Conservation (phyloP, 2,797 vertebrate species). For the Coregonus suidteri region DNA sequence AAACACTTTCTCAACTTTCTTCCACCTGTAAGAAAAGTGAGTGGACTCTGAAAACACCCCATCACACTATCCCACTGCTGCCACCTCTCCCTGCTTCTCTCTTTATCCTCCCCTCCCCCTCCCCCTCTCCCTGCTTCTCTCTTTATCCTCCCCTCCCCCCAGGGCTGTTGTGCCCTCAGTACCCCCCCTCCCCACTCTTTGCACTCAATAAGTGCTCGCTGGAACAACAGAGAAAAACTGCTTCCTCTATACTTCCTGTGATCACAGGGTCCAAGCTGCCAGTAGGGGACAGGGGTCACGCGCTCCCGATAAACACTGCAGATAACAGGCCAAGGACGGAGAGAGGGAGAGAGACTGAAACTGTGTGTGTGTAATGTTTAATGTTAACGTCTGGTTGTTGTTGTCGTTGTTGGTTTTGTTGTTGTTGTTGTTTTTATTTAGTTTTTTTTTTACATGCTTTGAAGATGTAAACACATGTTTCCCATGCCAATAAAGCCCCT, state of each 20-base stretch:
- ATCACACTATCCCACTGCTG: conserved; percentile 30
- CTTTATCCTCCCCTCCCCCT: conserved; percentile 24
- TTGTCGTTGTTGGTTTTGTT: too few relatives aligned
- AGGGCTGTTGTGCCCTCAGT: conserved; percentile 47
- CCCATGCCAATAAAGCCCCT: too few relatives aligned
- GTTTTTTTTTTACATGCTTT: too few relatives aligned
- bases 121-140: too few relatives aligned
- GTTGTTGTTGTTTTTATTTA: too few relatives aligned
- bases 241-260: conserved; percentile 80
- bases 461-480: too few relatives aligned
- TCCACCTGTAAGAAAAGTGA: neutral
- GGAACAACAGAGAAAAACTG: conserved; percentile 65
- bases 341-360: neutral
- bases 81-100: conserved; percentile 25
- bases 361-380: too few relatives aligned
- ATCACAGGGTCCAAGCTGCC: conserved; percentile 61
- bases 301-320: neutral
- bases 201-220: conserved; percentile 62
- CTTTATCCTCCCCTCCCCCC: conserved; percentile 55
- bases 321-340: neutral
- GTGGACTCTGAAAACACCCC: conserved; percentile 1
- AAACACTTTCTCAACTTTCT: neutral
- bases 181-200: neutral
- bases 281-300: conserved; percentile 58
- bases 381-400: too few relatives aligned